A percentile compares a stretch with the other conserved stretches of the same genome.
These are phyloP conservation scores for Neogale vison DNA, from an alignment of 2,113 vertebrate genomes.

Conservation along the genomic window DNA sequence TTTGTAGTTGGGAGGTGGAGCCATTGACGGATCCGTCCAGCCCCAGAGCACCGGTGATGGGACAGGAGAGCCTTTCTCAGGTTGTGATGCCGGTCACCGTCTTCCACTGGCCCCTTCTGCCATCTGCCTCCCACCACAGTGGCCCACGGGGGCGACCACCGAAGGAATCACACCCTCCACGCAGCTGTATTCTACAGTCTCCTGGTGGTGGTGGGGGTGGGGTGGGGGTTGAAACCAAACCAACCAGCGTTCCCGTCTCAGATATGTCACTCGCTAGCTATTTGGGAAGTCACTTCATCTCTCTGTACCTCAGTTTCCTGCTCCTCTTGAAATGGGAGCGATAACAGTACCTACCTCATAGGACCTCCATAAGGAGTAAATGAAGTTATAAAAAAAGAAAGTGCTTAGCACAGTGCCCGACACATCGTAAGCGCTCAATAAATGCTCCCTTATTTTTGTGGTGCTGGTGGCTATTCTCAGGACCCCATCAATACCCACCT, in stretches of 20 bases:
- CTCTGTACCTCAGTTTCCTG: background rate
- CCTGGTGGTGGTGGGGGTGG: too few relatives aligned
- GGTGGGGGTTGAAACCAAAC: background rate
- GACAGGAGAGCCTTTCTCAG: background rate
- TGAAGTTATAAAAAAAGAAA: constrained; percentile 4
- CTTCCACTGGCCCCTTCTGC: background rate
- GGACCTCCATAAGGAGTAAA: background rate
- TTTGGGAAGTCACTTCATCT: background rate
- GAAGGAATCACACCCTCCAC: background rate
- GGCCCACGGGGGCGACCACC: background rate
- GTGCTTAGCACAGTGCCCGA: background rate
- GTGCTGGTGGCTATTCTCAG: background rate
- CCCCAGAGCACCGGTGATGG: background rate
- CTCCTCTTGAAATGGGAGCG: background rate
- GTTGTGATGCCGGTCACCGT: background rate
- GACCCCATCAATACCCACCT: background rate
- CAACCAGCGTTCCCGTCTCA: background rate
- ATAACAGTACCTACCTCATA: background rate
- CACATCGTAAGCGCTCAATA: background rate
- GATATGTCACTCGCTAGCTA: background rate
- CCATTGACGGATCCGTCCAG: background rate
- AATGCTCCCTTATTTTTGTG: background rate
- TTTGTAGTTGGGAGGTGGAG: background rate
- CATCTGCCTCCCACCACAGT: background rate
- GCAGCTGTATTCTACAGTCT: background rate